A percentile compares a stretch with the other conserved stretches of the same genome.
Evolutionary conservation across 2,888 invertebrate genomes (phyloP).

Genomic region (Lochmaea capreae): DNA sequence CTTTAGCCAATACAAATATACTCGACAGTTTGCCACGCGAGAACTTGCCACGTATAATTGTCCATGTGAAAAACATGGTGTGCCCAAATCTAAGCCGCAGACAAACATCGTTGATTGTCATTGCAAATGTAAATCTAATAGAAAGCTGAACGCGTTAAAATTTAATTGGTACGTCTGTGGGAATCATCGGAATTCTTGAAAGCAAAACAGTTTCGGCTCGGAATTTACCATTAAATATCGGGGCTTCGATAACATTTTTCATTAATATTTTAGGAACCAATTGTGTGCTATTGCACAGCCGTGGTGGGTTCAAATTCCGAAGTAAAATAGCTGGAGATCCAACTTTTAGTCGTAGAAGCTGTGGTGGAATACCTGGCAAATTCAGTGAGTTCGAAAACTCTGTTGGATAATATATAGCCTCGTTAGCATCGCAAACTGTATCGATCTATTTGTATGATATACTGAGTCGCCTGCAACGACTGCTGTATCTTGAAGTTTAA

Average conservation of each 20-base stretch:
- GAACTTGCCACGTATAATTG: no score
- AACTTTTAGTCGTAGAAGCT: no score
- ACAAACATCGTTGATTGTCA: not conserved
- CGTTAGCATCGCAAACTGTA: not conserved
- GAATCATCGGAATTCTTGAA: no score
- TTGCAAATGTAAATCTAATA: slow-evolving; percentile 19
- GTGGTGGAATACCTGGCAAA: no score
- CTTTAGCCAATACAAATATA: no score
- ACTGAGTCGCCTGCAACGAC: not conserved
- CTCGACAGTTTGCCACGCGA: no score
- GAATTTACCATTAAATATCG: slow-evolving; percentile 12
- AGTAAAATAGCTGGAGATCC: no score
- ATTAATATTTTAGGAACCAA: slow-evolving; percentile 5
- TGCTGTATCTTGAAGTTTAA: no score
- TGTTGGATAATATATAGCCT: no score
- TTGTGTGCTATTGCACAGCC: slow-evolving; percentile 12
- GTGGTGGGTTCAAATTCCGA: not conserved
- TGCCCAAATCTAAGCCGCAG: not conserved
- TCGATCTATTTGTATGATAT: no score
- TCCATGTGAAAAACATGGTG: no score
- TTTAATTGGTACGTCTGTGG: slow-evolving; percentile 1
- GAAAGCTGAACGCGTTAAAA: slow-evolving; percentile 13
- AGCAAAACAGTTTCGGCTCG: slow-evolving; percentile 11
- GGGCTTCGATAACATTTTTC: slow-evolving; percentile 15
- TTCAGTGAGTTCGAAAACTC: not conserved